A percentile compares a stretch with the other conserved stretches of the same genome.
These are phyloP conservation scores for Cladorhizidae sp. DNA, from an alignment of 37 sponge, comb jelly and placozoan species.

Conservation along the genomic window DNA sequence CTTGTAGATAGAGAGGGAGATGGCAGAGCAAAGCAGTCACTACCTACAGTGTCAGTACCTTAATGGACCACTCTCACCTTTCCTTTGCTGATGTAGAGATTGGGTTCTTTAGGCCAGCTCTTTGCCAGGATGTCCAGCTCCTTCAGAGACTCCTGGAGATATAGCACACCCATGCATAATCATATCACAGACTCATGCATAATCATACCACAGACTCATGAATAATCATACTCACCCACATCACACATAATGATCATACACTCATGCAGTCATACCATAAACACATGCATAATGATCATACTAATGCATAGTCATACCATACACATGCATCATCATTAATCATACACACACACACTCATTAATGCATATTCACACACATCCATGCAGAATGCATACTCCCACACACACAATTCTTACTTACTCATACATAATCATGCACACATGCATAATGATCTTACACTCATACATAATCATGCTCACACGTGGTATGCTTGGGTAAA, in stretches of 20 bases:
- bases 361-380: constrained; percentile 1
- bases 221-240: neutral
- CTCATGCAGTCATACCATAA: neutral
- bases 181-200: neutral
- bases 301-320: neutral
- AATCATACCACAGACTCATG: neutral
- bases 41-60: no score
- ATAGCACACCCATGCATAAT: neutral
- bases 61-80: constrained; percentile 83
- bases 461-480: no score
- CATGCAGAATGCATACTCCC: constrained; percentile 5
- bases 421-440: neutral
- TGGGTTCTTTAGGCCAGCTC: constrained; percentile 78
- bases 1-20: no score
- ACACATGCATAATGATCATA: neutral
- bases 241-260: neutral
- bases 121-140: constrained; percentile 67
- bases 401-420: neutral
- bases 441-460: no score
- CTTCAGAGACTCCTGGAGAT: constrained; percentile 72
- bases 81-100: constrained; percentile 79
- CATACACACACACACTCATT: constrained; percentile 20
- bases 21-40: no score
- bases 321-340: neutral
- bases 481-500: no score